Conservation (phyloP, 1,140 invertebrate genomes). For the Drosophila repleta region DNA sequence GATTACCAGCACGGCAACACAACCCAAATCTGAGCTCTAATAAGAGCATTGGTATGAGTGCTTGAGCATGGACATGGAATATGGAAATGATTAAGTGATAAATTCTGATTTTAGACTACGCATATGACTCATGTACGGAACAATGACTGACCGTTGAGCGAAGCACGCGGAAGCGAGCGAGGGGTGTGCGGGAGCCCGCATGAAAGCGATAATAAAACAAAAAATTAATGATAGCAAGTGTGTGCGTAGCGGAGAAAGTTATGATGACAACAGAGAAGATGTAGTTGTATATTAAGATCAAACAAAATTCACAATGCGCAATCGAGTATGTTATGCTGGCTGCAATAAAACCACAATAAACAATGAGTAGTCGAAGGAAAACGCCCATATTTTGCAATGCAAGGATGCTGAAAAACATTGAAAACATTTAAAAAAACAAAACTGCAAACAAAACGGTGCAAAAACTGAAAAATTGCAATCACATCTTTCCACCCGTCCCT, state of each 20-base stretch:
- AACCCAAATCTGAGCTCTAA: constrained; percentile 9
- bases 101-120: constrained; percentile 31
- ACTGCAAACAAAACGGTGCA: constrained; percentile 28
- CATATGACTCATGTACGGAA: constrained; percentile 55
- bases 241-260: constrained; percentile 61
- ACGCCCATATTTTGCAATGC: constrained; percentile 65
- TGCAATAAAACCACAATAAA: not conserved
- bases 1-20: constrained; percentile 19
- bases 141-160: constrained; percentile 54
- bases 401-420: constrained; percentile 24
- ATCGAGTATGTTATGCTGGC: not conserved
- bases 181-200: constrained; percentile 42
- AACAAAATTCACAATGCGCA: constrained; percentile 41
- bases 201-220: constrained; percentile 56
- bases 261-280: constrained; percentile 44
- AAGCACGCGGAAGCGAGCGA: constrained; percentile 20
- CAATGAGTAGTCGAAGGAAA: constrained; percentile 38
- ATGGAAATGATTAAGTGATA: constrained; percentile 42
- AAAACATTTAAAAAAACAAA: constrained; percentile 32
- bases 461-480: constrained; percentile 33
- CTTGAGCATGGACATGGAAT: not conserved
- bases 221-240: constrained; percentile 42
- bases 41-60: constrained; percentile 15
- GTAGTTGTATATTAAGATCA: constrained; percentile 26
- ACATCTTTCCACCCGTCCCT: constrained; percentile 1